Base-by-base conservation (phyloP, 2,113 vertebrate species). In the Tangachromis dhanisi region DNA sequence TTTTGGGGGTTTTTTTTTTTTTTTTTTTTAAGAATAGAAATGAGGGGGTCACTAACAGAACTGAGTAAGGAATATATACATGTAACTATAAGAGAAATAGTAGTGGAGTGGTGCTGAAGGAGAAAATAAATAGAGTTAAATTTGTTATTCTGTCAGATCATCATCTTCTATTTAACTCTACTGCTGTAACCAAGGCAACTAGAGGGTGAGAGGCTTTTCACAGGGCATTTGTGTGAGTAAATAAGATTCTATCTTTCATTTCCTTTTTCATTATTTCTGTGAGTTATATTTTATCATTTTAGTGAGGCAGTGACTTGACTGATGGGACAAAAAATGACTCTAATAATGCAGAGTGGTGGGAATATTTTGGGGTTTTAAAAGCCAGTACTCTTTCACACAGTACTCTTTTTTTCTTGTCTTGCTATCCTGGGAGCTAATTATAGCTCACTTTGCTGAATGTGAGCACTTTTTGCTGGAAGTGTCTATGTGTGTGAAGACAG, bases 171-270 rank as follows among this genome's bases (percentile, higher is more conserved):
- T 87, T 81, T 83, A 84, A 53, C 85, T 87, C 59, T 31, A 5
- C 71, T 81, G 4, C 85, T 1, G 93, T 96, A 93, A 93, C 95
- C 94, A 90, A 81, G 94, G 94, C 91, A 95, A 96, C 94, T 83
- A 54, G 42, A 88, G 47, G 88, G 86, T 19, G 29, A 79, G 68
- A 53, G 71, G 11, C 31, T 80, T 81, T 42, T 78, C 53, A 66
- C 12, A 40, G 24, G n/a, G 16, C 21, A 31, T 51, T 31, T 78
- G 42, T 78, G 45, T 78, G 45, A 51, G 24, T 51, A 8, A 49
- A 78, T 51, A 5, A 1, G 17, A 78, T 78, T 78, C 6, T 78
- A 0, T 51, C 26, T 49, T 12, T 76, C 24, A 31, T 78, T 49
- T 47, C 12, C 12, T 81, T 51, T 81, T 29, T 73, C 8, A 26